Evolutionary conservation across 2,888 invertebrate genomes (phyloP).

Genomic region (Orthonychiurus folsomi): DNA sequence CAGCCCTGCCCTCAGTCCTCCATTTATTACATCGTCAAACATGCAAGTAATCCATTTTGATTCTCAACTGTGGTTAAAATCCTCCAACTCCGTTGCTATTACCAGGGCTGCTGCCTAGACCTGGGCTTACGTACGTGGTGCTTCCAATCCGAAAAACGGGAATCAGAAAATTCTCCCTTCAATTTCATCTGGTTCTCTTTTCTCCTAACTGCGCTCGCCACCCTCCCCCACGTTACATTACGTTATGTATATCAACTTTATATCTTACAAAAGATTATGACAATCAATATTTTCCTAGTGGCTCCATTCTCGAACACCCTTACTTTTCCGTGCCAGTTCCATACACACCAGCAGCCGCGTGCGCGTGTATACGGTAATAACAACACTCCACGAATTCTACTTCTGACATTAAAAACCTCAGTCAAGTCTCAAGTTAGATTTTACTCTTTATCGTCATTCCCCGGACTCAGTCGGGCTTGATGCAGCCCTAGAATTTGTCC

Average conservation of each 20-base stretch:
- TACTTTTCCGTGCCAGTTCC: no score
- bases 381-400: background rate
- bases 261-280: background rate
- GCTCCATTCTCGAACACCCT: background rate
- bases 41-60: background rate
- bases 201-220: background rate
- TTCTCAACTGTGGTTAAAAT: background rate
- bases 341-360: no score
- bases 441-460: background rate
- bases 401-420: background rate
- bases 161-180: background rate
- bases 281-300: background rate
- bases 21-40: no score
- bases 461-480: background rate
- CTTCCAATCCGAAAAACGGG: no score
- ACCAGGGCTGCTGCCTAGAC: no score
- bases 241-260: background rate
- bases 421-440: conserved; percentile 1
- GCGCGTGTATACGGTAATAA: no score
- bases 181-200: background rate
- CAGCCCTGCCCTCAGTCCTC: no score
- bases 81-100: no score
- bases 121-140: no score
- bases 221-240: background rate
- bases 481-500: background rate